These are phyloP conservation scores for Habrosyne pyritoides DNA, from an alignment of 2,888 invertebrate genomes.

Conservation along the genomic window DNA sequence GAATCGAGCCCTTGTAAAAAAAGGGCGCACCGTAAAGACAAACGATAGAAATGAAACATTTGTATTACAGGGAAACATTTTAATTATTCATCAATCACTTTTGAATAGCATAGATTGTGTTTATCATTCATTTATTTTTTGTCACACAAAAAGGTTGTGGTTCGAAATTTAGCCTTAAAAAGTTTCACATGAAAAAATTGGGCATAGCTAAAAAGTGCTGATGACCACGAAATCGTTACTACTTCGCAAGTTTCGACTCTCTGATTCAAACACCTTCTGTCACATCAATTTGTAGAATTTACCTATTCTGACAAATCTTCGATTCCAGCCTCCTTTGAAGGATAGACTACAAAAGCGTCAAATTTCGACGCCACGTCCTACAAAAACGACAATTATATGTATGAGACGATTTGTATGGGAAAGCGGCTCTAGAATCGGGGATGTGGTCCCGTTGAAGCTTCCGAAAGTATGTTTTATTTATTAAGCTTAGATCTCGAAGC, in stretches of 20 bases:
- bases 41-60: too few species aligned
- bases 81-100: too few species aligned
- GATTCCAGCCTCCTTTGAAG: conserved; percentile 1
- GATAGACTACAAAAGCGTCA: neutral
- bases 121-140: too few species aligned
- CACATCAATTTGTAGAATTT: conserved; percentile 7
- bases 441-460: neutral
- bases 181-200: too few species aligned
- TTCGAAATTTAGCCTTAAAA: too few species aligned
- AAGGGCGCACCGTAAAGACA: too few species aligned
- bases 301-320: conserved; percentile 3
- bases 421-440: neutral
- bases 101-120: too few species aligned
- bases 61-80: too few species aligned
- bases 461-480: conserved; percentile 2
- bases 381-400: conserved; percentile 8
- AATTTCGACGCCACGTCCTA: neutral
- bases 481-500: neutral
- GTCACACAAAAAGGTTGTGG: too few species aligned
- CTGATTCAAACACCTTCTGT: neutral
- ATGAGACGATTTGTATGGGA: conserved; percentile 10
- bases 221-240: too few species aligned
- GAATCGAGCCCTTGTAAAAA: too few species aligned
- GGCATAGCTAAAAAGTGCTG: too few species aligned
- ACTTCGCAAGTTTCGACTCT: neutral